These are phyloP conservation scores for Drosophila rellima DNA, from an alignment of 2,888 invertebrate species.

Conservation along the genomic window DNA sequence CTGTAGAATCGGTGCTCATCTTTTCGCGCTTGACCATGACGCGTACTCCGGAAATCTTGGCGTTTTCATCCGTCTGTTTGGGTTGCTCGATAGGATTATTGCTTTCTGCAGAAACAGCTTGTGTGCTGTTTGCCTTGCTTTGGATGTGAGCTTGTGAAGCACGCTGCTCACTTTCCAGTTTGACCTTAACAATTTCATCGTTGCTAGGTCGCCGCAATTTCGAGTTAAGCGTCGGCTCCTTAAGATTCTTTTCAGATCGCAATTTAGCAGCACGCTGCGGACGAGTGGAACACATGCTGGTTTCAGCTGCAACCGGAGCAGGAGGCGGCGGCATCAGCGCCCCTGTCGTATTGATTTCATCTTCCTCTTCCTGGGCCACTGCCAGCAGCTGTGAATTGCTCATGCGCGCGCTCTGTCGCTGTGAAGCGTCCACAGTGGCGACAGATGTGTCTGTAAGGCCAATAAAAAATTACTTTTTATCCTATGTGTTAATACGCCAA, in stretches of 20 bases:
- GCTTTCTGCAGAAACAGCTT: background rate
- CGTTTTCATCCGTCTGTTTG: background rate
- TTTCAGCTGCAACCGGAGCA: conserved; percentile 45
- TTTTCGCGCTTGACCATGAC: conserved; percentile 80
- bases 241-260: conserved; percentile 77
- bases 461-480: background rate
- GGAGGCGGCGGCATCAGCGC: conserved; percentile 77
- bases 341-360: conserved; percentile 45
- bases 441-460: conserved; percentile 1
- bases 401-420: conserved; percentile 50
- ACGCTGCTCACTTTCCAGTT: conserved; percentile 81
- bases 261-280: conserved; percentile 83
- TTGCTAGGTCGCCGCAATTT: conserved; percentile 80
- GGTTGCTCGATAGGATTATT: background rate
- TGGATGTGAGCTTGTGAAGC: conserved; percentile 62
- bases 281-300: conserved; percentile 67
- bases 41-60: conserved; percentile 40
- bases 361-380: conserved; percentile 39
- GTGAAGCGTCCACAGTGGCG: conserved; percentile 9
- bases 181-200: conserved; percentile 61
- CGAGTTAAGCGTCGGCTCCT: conserved; percentile 67
- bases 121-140: background rate
- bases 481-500: background rate
- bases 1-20: conserved; percentile 39
- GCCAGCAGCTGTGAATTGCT: conserved; percentile 69